Evolutionary conservation across 2,797 vertebrate genomes (phyloP), one percentile per base, ranked within the genome.

Genomic region (Mus caroli): DNA sequence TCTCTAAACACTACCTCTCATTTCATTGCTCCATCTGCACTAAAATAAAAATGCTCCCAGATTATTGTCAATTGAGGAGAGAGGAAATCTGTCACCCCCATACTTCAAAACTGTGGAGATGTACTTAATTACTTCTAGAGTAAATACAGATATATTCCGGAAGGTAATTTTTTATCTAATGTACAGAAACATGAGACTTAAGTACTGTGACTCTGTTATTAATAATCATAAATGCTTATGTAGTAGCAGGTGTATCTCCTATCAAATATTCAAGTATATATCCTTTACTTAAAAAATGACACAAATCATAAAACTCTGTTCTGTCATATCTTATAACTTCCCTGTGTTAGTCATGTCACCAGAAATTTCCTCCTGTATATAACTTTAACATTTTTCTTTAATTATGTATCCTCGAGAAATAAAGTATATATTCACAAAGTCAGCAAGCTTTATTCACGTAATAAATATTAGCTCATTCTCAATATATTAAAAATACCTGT

Each of bases 211-310:
- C 43, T 85, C 7, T 26, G 83, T 24, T 8, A 85, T 12, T 67
- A 83, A 58, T 76, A 93, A 92, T 95, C 88, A 93, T 14, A 90
- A 86, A 79, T 56, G 17, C 60, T 71, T 85, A 37, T 20, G 5
- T 75, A 17, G 60, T 31, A 22, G 10, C 34, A 76, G 4, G 40
- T 62, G 1, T 46, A 82, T 34, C 24, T 43, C 3, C 1, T 31
- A 43, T 12, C 5, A 58, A 40, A 31, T 40, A 31, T 40, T 40
- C 24, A 40, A 43, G 2, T 69, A 75, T 4, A 31, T 17, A 5
- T 56, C 15, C 52, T 40, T 75, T 28, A 43, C 52, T 75, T 54
- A 6, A 58, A 79, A 6, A 15, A 67, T 22, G 4, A 43, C 0
- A 87, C 20, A 89, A 20, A 67, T 12, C 43, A 43, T 58, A n/a